Evolutionary conservation across 2,888 invertebrate species (phyloP), one percentile per base, ranked within the genome.

Genomic region (Dryobotodes eremita): DNA sequence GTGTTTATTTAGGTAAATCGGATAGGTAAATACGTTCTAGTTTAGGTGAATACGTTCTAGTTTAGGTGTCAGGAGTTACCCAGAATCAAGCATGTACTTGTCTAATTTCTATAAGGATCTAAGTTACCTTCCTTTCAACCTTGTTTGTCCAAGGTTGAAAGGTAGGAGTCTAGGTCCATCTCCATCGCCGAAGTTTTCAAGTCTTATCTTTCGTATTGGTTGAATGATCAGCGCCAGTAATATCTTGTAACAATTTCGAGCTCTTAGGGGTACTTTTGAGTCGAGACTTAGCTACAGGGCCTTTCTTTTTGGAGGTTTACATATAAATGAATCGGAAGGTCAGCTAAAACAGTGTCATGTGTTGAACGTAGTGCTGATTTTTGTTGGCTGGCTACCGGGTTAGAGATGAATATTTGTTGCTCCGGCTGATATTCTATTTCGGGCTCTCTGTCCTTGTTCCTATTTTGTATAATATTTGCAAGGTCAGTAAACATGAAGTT

Each of bases 401-500:
- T 79, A 5, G 1, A 50, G 7, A 79, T 26, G 17, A 79, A 75
- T 0, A 79, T 17, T 71, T 76, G 57, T 17, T 76, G 64, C 1
- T 71, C 57, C 2, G 71, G 57, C 70, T 26, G 53, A 5, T 75
- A 70, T 70, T 70, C 75, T 36, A 62, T 23, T 50, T 76, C 75
- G 10, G 55, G 62, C 50, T 76, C 77, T 20, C 50, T 57, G 26
- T 71, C n/a, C 6, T 71, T 57, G n/a, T 77, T 71, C 23, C 64
- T 70, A 17, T 76, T 69, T 31, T 31, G 23, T n/a, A 64, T 75
- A 6, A 75, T 69, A 20, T 69, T 61, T n/a, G 62, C 53, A 6
- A 69, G 75, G 59, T 59, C 74, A 17, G 48, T n/a, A 13, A 66
- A 26, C 17, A 31, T 74, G 11, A 66, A 57, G 31, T 69, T 20